Evolutionary conservation across 2,888 invertebrate genomes (phyloP).

Genomic region (Limnephilus rhombicus): DNA sequence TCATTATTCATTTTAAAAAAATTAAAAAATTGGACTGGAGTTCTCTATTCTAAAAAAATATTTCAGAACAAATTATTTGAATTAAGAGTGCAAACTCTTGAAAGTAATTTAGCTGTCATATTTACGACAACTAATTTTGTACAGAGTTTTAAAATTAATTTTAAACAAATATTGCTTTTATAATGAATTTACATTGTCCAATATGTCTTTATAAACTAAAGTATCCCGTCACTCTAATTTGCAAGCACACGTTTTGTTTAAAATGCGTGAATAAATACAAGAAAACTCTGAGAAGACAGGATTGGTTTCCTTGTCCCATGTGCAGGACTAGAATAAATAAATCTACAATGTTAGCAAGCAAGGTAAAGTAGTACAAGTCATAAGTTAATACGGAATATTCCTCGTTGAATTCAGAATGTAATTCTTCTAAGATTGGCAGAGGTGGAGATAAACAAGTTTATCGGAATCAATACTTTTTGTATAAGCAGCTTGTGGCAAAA

Average conservation of each 20-base stretch:
- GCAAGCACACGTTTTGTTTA: conserved; percentile 14
- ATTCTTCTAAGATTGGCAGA: too few species aligned
- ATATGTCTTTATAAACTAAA: background rate
- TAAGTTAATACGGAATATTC: too few species aligned
- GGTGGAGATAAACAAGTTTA: too few species aligned
- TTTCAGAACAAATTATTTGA: background rate
- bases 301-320: conserved; percentile 39
- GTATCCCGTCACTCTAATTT: background rate
- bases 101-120: background rate
- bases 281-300: conserved; percentile 72
- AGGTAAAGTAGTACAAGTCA: too few species aligned
- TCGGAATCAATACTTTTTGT: too few species aligned
- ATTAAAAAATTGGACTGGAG: too few species aligned
- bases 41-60: conserved; percentile 36
- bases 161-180: background rate
- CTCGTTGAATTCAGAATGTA: too few species aligned
- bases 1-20: too few species aligned
- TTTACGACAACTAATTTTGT: background rate
- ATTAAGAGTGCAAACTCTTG: background rate
- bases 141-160: background rate
- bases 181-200: background rate
- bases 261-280: conserved; percentile 72
- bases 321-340: conserved; percentile 33
- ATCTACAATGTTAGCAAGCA: background rate
- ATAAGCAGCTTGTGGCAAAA: too few species aligned